Evolutionary conservation across 2,888 invertebrate species (phyloP), one percentile per base, ranked within the genome.

Genomic region (Macrophya annulata): DNA sequence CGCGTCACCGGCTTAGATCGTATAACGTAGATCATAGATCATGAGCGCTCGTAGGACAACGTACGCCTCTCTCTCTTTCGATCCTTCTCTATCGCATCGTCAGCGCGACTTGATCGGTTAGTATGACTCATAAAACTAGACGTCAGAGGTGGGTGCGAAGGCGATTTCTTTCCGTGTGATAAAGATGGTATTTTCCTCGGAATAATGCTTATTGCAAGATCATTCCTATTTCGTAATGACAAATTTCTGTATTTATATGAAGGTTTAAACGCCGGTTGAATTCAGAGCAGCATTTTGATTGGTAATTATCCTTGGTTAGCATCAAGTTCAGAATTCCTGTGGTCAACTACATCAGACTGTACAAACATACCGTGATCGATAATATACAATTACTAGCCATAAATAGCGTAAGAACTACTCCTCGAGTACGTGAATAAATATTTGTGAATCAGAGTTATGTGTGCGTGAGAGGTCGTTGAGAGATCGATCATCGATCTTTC

Each of bases 281-380:
- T 81, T 21, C 81, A 25, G 62, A 81, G n/a, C 59, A 59, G 62
- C 10, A 59, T 59, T 21, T 77, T 62, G 81, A 81, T 81, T 81
- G 43, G 25, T 51, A 40, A 81, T 81, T 81, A 79, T 79, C 81
- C 59, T 25, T 15, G 81, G n/a, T 43, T 81, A 43, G 62, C 43
- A 62, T 81, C 62, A 9, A 81, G 81, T 62, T 43, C 81, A n/a
- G 62, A 37, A 62, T 81, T 81, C 81, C 62, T 81, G 81, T 62
- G 81, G 81, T 62, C 62, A 62, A 62, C 21, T 62, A 51, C 40
- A 76, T 81, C 81, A 62, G 40, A 21, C 59, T 43, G n/a, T 81
- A 81, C 81, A 62, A 81, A 81, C 81, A 81, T 81, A 81, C 40
- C 51, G 62, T 62, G n/a, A 21, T 81, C 81, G 81, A 81, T 81